phyloP scores from a whole-genome alignment of 2,113 vertebrate genomes.

The Xiphophorus couchianus region DNA sequence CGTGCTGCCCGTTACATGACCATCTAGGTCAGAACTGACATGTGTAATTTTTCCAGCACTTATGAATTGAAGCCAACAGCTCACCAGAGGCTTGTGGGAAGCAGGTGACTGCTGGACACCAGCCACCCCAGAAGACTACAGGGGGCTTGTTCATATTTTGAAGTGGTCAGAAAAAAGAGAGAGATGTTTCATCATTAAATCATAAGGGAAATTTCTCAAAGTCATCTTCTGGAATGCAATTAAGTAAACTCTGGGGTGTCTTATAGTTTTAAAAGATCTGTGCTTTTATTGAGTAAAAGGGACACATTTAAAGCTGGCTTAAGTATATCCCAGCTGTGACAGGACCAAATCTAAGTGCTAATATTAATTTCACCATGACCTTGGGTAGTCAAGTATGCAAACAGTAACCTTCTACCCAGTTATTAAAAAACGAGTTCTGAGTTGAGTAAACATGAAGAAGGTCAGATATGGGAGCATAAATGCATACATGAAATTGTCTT shows the following conservation, averaged over 20 bases:
- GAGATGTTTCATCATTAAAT: conserved; percentile 9
- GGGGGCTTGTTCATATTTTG: conserved; percentile 45
- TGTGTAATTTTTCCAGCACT: conserved; percentile 67
- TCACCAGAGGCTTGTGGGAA: conserved; percentile 58
- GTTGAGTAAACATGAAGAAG: conserved; percentile 11
- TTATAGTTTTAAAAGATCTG: conserved; percentile 3
- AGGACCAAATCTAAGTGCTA: conserved; percentile 21
- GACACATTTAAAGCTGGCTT: conserved; percentile 5
- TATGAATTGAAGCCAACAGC: conserved; percentile 59
- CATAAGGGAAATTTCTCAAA: conserved; percentile 9
- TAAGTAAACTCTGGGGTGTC: background rate
- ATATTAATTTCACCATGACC: conserved; percentile 43
- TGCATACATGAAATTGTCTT: conserved; percentile 33
- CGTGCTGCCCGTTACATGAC: conserved; percentile 47
- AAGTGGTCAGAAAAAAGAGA: background rate
- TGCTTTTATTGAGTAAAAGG: conserved; percentile 5
- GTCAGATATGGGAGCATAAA: conserved; percentile 27
- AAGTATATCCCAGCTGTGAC: conserved; percentile 12
- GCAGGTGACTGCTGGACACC: conserved; percentile 63
- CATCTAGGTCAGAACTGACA: conserved; percentile 54
- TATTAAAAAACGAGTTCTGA: conserved; percentile 46
- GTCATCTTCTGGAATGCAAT: conserved; percentile 8
- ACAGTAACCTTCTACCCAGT: conserved; percentile 48
- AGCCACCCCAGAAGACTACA: conserved; percentile 28
- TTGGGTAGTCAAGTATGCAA: conserved; percentile 45